phyloP scores from a whole-genome alignment of 1,140 invertebrate species.

The Bombus balteatus region DNA sequence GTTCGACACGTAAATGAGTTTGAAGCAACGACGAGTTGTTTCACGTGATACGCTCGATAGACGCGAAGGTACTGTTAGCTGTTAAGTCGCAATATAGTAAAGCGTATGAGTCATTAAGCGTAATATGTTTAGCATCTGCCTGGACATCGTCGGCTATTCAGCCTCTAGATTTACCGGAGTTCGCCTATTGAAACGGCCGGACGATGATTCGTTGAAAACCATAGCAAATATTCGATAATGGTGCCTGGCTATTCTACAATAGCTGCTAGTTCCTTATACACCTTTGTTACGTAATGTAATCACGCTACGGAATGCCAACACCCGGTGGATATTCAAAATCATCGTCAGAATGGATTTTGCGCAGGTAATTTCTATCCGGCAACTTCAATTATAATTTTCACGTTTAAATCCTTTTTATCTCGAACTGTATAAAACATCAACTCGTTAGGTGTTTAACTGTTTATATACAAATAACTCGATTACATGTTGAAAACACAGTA shows the following conservation, averaged over 20 bases:
- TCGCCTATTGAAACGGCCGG: background rate
- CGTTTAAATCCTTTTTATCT: background rate
- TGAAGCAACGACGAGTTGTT: slow-evolving; percentile 1
- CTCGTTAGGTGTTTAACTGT: too few species aligned
- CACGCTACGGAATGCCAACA: background rate
- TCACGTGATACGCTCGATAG: background rate
- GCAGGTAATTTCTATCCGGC: background rate
- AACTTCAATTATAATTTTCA: background rate
- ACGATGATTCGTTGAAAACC: slow-evolving; percentile 15
- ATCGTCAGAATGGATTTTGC: background rate
- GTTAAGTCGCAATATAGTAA: slow-evolving; percentile 14
- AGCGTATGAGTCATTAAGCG: slow-evolving; percentile 4
- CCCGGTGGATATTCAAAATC: background rate
- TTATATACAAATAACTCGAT: too few species aligned
- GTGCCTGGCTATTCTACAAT: background rate
- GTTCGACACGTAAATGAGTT: slow-evolving; percentile 31
- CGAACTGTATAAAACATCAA: too few species aligned
- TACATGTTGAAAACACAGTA: too few species aligned
- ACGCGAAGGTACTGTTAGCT: background rate
- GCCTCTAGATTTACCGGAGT: background rate
- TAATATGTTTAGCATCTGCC: slow-evolving; percentile 18
- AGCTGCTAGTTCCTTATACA: background rate
- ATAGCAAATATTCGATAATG: slow-evolving; percentile 20
- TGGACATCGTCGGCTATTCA: background rate
- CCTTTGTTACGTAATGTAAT: background rate